Evolutionary conservation across 2,113 vertebrate genomes (phyloP).

Genomic region (Gavia stellata): DNA sequence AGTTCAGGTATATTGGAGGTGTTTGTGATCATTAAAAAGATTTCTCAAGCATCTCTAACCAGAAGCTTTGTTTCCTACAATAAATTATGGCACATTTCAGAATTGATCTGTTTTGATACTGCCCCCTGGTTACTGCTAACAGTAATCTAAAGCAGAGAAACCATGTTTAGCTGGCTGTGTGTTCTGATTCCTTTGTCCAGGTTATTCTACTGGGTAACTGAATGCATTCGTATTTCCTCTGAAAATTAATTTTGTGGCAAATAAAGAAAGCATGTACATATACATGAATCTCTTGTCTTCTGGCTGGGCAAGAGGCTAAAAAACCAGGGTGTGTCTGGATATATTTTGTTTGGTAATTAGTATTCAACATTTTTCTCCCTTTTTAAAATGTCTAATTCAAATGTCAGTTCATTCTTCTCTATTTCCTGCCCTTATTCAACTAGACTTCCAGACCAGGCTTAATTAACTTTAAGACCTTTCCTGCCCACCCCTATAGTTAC

Average conservation of each 20-base stretch:
- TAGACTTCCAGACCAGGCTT: background rate
- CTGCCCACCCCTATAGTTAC: background rate
- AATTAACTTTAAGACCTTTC: constrained; percentile 45
- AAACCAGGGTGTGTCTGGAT: background rate
- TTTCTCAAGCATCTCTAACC: background rate
- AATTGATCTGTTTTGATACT: background rate
- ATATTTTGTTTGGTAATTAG: background rate
- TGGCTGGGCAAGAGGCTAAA: background rate
- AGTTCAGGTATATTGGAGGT: background rate
- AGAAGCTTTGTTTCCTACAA: background rate
- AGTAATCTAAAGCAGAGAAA: background rate
- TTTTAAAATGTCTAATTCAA: constrained; percentile 26
- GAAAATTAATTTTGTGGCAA: constrained; percentile 5
- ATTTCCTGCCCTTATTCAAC: constrained; percentile 41
- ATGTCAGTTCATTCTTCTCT: constrained; percentile 50
- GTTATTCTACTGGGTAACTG: background rate
- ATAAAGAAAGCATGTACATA: background rate
- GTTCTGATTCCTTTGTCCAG: background rate
- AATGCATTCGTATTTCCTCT: background rate
- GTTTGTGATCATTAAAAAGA: background rate
- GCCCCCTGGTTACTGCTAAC: background rate
- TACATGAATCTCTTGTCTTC: constrained; percentile 1
- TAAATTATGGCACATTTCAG: background rate
- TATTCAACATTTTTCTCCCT: background rate
- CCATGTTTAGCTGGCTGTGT: background rate